Evolutionary conservation across 2,113 vertebrate species (phyloP).

Genomic region (Phoenicopterus ruber): DNA sequence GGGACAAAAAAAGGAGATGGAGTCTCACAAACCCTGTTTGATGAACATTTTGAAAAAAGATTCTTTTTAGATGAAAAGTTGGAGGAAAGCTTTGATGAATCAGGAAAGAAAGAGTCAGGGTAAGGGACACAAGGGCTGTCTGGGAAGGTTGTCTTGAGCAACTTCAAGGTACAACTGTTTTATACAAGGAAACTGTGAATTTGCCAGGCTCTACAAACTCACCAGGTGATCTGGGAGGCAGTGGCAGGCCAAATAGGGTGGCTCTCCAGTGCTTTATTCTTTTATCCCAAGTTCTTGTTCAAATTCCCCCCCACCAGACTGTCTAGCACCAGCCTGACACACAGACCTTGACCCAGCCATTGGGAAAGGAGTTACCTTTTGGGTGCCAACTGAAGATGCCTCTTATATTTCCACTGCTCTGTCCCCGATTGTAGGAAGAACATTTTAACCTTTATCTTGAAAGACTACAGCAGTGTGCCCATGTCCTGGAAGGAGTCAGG

Average conservation of each 20-base stretch:
- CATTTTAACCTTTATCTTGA: neutral
- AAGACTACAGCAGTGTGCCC: neutral
- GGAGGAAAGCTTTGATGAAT: neutral
- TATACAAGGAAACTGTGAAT: neutral
- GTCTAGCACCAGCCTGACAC: neutral
- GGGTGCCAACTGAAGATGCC: neutral
- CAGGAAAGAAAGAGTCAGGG: neutral
- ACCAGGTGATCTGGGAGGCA: neutral
- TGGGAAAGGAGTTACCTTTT: neutral
- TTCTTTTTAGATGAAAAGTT: neutral
- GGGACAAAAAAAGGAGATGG: neutral
- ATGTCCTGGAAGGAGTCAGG: neutral
- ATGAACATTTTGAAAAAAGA: neutral
- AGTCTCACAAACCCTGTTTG: neutral
- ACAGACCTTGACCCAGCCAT: neutral
- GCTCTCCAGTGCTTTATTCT: neutral
- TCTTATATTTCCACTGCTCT: neutral
- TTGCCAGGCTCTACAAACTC: neutral
- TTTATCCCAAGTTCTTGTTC: neutral
- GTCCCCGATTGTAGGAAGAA: neutral
- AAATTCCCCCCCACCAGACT: neutral
- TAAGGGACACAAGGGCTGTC: neutral
- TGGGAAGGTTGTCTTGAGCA: neutral
- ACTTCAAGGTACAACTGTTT: neutral
- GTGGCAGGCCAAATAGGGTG: neutral